phyloP scores from a whole-genome alignment of 2,797 vertebrate genomes.

The Centroberyx gerrardi region DNA sequence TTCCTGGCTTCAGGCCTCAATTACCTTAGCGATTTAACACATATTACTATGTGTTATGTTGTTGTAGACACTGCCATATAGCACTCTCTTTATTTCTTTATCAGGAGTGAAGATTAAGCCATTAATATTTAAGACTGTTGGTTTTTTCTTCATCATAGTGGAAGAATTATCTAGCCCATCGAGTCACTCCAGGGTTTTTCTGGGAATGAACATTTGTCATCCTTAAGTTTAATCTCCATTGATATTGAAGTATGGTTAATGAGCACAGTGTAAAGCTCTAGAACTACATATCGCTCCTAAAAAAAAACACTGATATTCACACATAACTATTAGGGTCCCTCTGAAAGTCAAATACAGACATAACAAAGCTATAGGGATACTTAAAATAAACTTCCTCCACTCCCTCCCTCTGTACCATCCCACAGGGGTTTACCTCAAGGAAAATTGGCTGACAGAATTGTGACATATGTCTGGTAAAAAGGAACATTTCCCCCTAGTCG shows the following conservation, averaged over 20 bases:
- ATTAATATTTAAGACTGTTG: slow-evolving; percentile 53
- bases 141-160: slow-evolving; percentile 7
- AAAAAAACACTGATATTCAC: slow-evolving; percentile 49
- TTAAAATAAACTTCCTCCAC: slow-evolving; percentile 74
- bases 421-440: slow-evolving; percentile 64
- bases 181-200: slow-evolving; percentile 29
- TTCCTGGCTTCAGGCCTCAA: slow-evolving; percentile 44
- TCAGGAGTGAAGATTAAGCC: slow-evolving; percentile 49
- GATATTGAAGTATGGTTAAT: slow-evolving; percentile 48
- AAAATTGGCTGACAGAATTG: slow-evolving; percentile 75
- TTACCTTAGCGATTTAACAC: slow-evolving; percentile 57
- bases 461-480: slow-evolving; percentile 76
- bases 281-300: slow-evolving; percentile 32
- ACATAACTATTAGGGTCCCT: slow-evolving; percentile 46
- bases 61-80: slow-evolving; percentile 19
- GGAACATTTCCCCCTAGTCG: slow-evolving; percentile 67
- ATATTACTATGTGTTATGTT: slow-evolving; percentile 46
- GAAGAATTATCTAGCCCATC: slow-evolving; percentile 32
- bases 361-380: slow-evolving; percentile 71
- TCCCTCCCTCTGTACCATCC: slow-evolving; percentile 47
- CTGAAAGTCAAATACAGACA: slow-evolving; percentile 76
- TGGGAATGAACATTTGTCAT: slow-evolving; percentile 33
- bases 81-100: slow-evolving; percentile 35
- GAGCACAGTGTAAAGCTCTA: slow-evolving; percentile 24
- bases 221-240: slow-evolving; percentile 41